Evolutionary conservation across 2,113 vertebrate genomes (phyloP), one percentile per base, ranked within the genome.

Genomic region (Corythornis cristatus): DNA sequence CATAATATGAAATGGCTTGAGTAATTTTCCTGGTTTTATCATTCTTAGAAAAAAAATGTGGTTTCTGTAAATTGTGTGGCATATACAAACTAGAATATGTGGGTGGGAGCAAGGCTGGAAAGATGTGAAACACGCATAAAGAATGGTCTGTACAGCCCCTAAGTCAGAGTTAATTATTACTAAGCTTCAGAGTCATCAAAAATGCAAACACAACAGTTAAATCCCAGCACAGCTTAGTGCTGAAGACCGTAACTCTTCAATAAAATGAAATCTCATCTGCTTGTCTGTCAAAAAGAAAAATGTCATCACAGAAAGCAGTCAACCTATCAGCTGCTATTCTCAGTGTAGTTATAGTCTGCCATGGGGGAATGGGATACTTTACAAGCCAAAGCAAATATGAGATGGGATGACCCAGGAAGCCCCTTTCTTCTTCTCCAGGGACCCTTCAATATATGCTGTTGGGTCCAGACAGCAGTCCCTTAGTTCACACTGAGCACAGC

Each of bases 281-380:
- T 91, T 93, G 57, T 95, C 82, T 93, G 68, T 91, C 91, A 92
- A 74, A 82, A 94, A 92, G 84, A 89, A 91, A 95, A 93, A 89
- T 78, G 43, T 46, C 85, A 88, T 74, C 57, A 81, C 72, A 77
- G 67, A 90, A 80, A 88, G 65, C 82, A 91, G 68, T n/a, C 75
- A 45, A 57, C 42, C 51, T 76, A 75, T 54, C 72, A 58, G 75
- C 75, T 89, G 25, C 83, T 91, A 74, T 40, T 85, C 43, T 89
- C 67, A 28, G 53, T 43, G 40, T 53, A 88, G 75, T 62, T 75
- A 45, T 3, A 89, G 65, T 67, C 54, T 86, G 65, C 56, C 68
- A 68, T 26, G 61, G 25, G 15, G 29, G n/a, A 92, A 89, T 7
- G 42, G 37, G 65, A 74, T 77, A 56, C 87, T 88, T 83, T 65